Evolutionary conservation across 2,888 invertebrate species (phyloP).

Genomic region (Neuroscelio doddi): DNA sequence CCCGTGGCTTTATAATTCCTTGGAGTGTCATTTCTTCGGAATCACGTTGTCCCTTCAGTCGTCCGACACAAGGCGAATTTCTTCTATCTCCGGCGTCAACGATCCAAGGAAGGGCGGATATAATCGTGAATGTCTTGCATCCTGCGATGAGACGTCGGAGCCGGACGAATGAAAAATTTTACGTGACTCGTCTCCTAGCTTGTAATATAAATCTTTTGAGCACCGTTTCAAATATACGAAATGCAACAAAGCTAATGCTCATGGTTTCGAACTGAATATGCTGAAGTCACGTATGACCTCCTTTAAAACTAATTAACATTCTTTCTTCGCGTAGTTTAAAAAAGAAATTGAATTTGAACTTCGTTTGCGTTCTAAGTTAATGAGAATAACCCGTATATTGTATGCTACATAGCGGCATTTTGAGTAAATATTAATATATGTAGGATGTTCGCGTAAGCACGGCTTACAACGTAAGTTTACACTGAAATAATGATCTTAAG

Average conservation of each 20-base stretch:
- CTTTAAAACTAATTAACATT: no score
- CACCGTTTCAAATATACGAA: no score
- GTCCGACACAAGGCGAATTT: slow-evolving; percentile 34
- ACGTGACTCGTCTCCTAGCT: slow-evolving; percentile 33
- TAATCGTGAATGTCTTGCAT: slow-evolving; percentile 27
- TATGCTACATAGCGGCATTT: not conserved
- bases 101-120: slow-evolving; percentile 17
- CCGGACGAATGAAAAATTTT: slow-evolving; percentile 29
- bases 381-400: not conserved
- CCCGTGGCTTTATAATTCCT: slow-evolving; percentile 50
- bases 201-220: not conserved
- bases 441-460: not conserved
- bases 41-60: slow-evolving; percentile 38
- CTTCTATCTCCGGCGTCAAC: slow-evolving; percentile 41
- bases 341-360: no score
- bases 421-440: not conserved
- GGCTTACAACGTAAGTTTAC: not conserved
- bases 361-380: no score
- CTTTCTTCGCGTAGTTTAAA: no score
- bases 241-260: no score
- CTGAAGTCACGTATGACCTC: no score
- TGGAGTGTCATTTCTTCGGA: slow-evolving; percentile 46
- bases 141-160: slow-evolving; percentile 20
- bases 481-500: slow-evolving; percentile 14
- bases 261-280: no score